Evolutionary conservation across 1,140 invertebrate genomes (phyloP), one percentile per base, ranked within the genome.

Genomic region (Monomorium pharaonis): DNA sequence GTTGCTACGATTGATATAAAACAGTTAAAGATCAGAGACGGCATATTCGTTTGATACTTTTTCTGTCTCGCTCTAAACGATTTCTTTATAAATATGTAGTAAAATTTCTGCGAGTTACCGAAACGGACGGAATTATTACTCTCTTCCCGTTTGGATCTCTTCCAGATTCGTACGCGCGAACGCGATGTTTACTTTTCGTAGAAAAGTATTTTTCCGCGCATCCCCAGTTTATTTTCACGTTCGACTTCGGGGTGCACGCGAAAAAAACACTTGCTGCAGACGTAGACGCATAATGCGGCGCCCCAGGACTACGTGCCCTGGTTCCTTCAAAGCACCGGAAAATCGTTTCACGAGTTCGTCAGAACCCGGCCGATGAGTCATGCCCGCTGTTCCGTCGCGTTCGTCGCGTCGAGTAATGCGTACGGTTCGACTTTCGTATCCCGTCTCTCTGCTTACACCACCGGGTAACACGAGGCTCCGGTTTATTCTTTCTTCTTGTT

Each of bases 401-500:
- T 63, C 42, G 18, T 60, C 49, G 72, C 33, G 42, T 33, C 74
- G 27, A 67, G 30, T 56, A 67, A 80, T 58, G 60, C 33, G 21
- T 70, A 42, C 49, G 16, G 37, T 67, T 81, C 80, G 77, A 63
- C 54, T 67, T 76, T 44, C 77, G 63, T 37, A 69, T 75, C 70
- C 56, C 72, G 74, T 56, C 18, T 58, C 54, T 65, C 24, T 37
- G 42, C 44, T 86, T 83, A 60, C 76, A 75, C 24, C 76, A 84
- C n/a, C 37, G 6, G 60, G 86, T 88, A 91, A 90, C 58, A 27
- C 78, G 89, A 88, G 58, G 33, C 83, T 63, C 24, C 76, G 51
- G 63, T 70, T 63, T 72, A 75, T 74, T 72, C 88, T 88, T 92
- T 89, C 80, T 88, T 87, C 80, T 88, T 87, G 51, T 83, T 75